A percentile compares a stretch with the other conserved stretches of the same genome.
phyloP scores from a whole-genome alignment of 2,888 invertebrate species.

The Ochlodes sylvanus region DNA sequence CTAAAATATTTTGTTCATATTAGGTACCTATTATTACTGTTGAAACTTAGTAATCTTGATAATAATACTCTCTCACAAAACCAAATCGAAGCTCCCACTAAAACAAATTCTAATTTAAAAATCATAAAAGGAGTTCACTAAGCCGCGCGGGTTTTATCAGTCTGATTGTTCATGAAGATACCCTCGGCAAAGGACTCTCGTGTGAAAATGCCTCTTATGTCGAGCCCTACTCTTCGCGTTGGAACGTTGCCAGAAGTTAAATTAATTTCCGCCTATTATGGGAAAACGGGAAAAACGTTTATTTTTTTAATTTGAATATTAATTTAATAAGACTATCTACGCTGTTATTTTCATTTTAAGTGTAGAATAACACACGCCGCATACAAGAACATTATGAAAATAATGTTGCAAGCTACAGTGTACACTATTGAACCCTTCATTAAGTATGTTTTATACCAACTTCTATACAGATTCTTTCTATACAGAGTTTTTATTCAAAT shows the following conservation, averaged over 20 bases:
- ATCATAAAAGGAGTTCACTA: conserved; percentile 13
- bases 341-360: background rate
- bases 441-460: too few relatives aligned
- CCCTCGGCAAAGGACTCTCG: conserved; percentile 20
- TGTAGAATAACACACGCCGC: too few relatives aligned
- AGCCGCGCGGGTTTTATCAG: conserved; percentile 8
- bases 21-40: too few relatives aligned
- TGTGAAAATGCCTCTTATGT: conserved; percentile 32
- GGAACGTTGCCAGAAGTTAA: conserved; percentile 29
- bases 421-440: too few relatives aligned
- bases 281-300: conserved; percentile 7
- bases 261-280: conserved; percentile 13
- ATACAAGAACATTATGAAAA: too few relatives aligned
- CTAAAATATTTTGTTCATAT: too few relatives aligned
- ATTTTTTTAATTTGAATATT: conserved; percentile 5
- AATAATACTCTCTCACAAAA: too few relatives aligned
- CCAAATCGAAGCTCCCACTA: too few relatives aligned
- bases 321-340: background rate
- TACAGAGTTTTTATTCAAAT: too few relatives aligned
- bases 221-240: conserved; percentile 20
- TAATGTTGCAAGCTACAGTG: too few relatives aligned
- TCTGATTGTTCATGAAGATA: conserved; percentile 23
- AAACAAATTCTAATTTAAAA: background rate
- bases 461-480: too few relatives aligned
- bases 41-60: too few relatives aligned